Conservation (phyloP, 2,113 vertebrate species). For the Lamprologus tigripictilis region DNA sequence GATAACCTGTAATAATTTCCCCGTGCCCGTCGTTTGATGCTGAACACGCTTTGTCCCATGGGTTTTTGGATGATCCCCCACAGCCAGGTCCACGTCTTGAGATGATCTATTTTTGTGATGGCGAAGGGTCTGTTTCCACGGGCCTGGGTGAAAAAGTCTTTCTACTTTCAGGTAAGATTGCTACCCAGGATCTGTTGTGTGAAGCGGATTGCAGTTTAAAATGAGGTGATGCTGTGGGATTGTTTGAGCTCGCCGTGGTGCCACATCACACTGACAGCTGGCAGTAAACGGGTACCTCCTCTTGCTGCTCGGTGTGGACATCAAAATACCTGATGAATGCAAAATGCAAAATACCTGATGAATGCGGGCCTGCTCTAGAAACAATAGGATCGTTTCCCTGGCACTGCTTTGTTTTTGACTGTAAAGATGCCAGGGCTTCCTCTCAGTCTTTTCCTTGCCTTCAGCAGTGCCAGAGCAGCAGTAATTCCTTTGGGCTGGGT, state of each 20-base stretch:
- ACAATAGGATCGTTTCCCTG: neutral
- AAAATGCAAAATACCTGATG: neutral
- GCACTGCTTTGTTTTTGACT: neutral
- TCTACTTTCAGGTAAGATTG: slow-evolving; percentile 79
- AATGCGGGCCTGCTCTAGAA: neutral
- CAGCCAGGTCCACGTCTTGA: slow-evolving; percentile 70
- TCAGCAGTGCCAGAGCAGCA: neutral
- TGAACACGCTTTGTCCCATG: neutral
- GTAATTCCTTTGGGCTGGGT: neutral
- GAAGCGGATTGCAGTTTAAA: neutral
- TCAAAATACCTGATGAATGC: slow-evolving; percentile 17
- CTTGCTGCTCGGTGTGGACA: neutral
- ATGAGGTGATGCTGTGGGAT: neutral
- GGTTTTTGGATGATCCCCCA: slow-evolving; percentile 32
- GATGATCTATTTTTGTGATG: slow-evolving; percentile 86
- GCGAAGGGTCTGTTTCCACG: slow-evolving; percentile 87
- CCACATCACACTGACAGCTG: slow-evolving; percentile 39
- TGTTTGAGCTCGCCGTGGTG: neutral
- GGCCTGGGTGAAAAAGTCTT: slow-evolving; percentile 86
- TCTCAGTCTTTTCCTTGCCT: neutral
- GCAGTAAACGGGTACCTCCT: neutral
- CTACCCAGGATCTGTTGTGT: neutral
- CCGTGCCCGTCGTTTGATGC: neutral
- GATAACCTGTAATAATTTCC: neutral
- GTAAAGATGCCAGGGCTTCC: neutral